Conservation (phyloP, 37 sponge, comb jelly and placozoan genomes). For the Haliclona indistincta region DNA sequence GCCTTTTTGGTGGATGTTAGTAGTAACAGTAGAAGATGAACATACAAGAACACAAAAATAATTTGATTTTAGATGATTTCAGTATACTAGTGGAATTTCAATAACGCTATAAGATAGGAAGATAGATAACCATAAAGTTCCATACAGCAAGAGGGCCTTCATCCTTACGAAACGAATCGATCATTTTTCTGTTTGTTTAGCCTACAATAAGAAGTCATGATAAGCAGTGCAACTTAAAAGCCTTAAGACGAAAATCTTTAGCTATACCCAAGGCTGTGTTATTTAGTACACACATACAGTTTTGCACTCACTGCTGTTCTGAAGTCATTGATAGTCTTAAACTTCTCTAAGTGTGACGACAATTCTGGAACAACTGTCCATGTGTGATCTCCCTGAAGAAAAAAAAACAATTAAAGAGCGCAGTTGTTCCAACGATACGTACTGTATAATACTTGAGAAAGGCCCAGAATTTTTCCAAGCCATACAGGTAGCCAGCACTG, state of each 20-base stretch:
- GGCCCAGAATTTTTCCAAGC: slow-evolving; percentile 99
- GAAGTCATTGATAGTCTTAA: slow-evolving; percentile 91
- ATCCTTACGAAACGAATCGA: not conserved
- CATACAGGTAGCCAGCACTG: slow-evolving; percentile 83
- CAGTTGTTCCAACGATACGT: not conserved
- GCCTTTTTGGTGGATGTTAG: not conserved
- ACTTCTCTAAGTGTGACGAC: slow-evolving; percentile 60
- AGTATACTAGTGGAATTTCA: too few species aligned
- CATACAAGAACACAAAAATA: not conserved
- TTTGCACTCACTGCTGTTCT: slow-evolving; percentile 43
- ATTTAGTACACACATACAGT: too few species aligned
- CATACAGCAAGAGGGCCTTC: not conserved
- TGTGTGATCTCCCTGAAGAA: slow-evolving; percentile 48
- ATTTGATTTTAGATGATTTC: too few species aligned
- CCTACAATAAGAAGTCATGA: not conserved
- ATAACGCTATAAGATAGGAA: not conserved
- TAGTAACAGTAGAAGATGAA: not conserved
- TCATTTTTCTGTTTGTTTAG: too few species aligned
- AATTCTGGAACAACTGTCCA: slow-evolving; percentile 57
- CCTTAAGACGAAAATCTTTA: too few species aligned
- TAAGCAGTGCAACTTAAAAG: not conserved
- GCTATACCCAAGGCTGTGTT: too few species aligned
- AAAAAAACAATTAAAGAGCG: not conserved
- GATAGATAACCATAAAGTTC: not conserved
- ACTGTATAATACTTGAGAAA: slow-evolving; percentile 99